Base-by-base conservation (phyloP, 2,797 vertebrate species). In the Pempheris klunzingeri region DNA sequence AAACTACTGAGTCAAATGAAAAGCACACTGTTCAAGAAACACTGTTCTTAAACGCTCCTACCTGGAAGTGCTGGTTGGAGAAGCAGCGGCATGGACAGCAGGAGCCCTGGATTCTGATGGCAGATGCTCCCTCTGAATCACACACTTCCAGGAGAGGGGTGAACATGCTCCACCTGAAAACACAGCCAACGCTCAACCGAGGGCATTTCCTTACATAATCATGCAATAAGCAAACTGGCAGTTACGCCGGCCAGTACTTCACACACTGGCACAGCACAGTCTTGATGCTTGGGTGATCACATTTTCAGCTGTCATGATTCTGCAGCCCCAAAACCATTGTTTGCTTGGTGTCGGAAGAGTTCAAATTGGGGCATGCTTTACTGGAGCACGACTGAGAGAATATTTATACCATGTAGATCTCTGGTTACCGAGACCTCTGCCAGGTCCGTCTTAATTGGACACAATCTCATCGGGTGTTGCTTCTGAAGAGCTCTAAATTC, bases 81-180 rank as follows among this genome's bases (percentile, higher is more conserved):
- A 92, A 86, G 60, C 95, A 97, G 30, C 95, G 94, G 4, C 85
- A 85, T 0, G 94, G 92, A 50, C 95, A 94, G 78, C 94, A 96
- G 49, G 94, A 88, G n/a, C 88, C 86, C 39, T 64, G 52, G 54
- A 95, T 95, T 46, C 80, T 83, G 80, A 92, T 34, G 1, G 17
- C 46, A 0, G 76, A 60, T 0, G 30, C 80, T 38, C 93, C 89
- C 0, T 91, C 81, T 15, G 90, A 84, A 64, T 94, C 89, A 4
- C 36, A 47, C 12, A 94, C 81, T 54, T 96, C 88, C 4, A 92
- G 72, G 41, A 92, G 84, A 24, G 89, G 93, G 14, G 93, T 95
- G 70, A 96, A 94, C 94, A 96, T 90, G 81, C 95, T 94, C 91
- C 93, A 95, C 81, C 94, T 96, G 83, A 71, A 36, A 69, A 70